Conservation (phyloP, 1,140 invertebrate species). For the Helicoverpa zea region DNA sequence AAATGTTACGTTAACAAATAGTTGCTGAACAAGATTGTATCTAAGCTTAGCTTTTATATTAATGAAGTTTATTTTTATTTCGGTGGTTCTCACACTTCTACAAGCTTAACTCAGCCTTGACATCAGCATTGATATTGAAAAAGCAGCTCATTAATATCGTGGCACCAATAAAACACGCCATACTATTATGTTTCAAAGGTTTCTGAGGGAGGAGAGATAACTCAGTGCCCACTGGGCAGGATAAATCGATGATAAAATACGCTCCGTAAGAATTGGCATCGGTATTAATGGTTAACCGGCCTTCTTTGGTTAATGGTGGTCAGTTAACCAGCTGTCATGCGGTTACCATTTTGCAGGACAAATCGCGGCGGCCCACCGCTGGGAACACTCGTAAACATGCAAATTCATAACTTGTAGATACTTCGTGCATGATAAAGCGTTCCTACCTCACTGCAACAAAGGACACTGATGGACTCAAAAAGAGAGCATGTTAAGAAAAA, state of each 20-base stretch:
- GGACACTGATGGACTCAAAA: conserved; percentile 22
- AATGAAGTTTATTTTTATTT: too few species aligned
- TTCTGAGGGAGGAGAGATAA: conserved; percentile 68
- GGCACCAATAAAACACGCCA: conserved; percentile 59
- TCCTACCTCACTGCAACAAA: conserved; percentile 49
- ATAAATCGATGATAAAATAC: conserved; percentile 73
- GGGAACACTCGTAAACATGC: conserved; percentile 77
- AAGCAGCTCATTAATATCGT: conserved; percentile 38
- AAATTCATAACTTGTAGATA: conserved; percentile 76
- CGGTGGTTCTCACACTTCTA: not conserved
- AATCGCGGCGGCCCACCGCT: conserved; percentile 78
- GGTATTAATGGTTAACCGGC: conserved; percentile 68
- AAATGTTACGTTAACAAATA: too few species aligned
- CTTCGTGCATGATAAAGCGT: conserved; percentile 66
- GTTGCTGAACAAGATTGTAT: too few species aligned
- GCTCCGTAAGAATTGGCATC: conserved; percentile 61
- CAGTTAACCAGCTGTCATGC: conserved; percentile 76
- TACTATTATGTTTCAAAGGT: conserved; percentile 65
- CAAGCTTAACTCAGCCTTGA: conserved; percentile 8
- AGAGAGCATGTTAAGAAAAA: conserved; percentile 17
- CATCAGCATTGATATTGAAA: conserved; percentile 41
- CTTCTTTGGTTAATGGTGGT: conserved; percentile 73
- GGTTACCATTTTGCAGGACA: conserved; percentile 74
- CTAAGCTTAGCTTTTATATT: too few species aligned
- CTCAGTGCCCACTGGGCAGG: conserved; percentile 55